Conservation (phyloP, 1,140 invertebrate species). For the Ruditapes philippinarum region DNA sequence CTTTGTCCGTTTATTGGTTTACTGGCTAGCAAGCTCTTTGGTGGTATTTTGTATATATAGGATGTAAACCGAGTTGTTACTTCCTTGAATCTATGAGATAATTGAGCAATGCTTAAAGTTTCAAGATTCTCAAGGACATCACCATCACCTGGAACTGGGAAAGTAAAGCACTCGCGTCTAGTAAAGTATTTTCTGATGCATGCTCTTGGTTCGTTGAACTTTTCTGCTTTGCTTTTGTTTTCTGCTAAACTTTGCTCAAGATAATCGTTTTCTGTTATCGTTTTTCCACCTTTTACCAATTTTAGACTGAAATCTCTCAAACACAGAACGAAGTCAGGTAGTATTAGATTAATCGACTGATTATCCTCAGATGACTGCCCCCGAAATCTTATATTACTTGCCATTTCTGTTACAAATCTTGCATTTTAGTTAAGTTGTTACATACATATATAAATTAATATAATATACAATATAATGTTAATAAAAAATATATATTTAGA, state of each 20-base stretch:
- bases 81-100: background rate
- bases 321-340: background rate
- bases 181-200: conserved; percentile 1
- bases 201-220: background rate
- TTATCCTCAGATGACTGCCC: background rate
- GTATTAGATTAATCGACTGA: background rate
- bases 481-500: no score
- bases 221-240: background rate
- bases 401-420: conserved; percentile 16
- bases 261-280: background rate
- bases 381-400: background rate
- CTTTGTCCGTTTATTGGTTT: conserved; percentile 17
- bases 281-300: background rate
- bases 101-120: background rate
- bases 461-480: no score
- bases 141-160: background rate
- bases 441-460: no score
- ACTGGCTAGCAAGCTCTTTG: background rate
- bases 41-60: background rate
- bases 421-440: no score
- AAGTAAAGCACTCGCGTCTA: background rate
- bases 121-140: background rate
- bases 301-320: conserved; percentile 25
- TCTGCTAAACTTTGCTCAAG: background rate
- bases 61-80: background rate